Base-by-base conservation (phyloP, 2,797 vertebrate species). In the Champsocephalus esox region DNA sequence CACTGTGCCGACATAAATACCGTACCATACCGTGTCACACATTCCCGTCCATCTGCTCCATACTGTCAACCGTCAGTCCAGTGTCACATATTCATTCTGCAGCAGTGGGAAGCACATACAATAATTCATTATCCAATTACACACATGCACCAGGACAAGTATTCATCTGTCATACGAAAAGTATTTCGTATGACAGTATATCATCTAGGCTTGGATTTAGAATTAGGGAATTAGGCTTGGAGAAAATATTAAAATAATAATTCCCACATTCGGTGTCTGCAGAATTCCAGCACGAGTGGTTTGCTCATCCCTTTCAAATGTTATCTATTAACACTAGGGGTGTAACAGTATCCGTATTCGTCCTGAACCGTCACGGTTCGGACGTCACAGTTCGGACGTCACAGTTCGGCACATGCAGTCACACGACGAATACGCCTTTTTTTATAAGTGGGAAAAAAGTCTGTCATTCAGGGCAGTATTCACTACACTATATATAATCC, bases 41-140 rank as follows among this genome's bases (percentile, higher is more conserved):
- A 89, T 92, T 75, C 82, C 73, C 56, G 73, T 89, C 85, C 91
- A 91, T 92, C 65, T 17, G 61, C 72, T 83, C 67, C 80, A 87
- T 92, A 81, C 68, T 89, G 84, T 84, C 92, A 84, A 69, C 77
- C 72, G 83, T 84, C 79, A 78, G 87, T 87, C 82, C 78, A 70
- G 69, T 80, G 61, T 89, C 75, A 79, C 70, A 73, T 75, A 21
- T 80, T 84, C 80, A 85, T 90, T 76, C 52, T 38, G 60, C 70
- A 66, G 70, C 52, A n/a, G 60, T 1, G 13, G 12, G 34, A 41
- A 50, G 49, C 16, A 66, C 65, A 60, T 68, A 57, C 56, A 54
- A 70, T 49, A 68, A 63, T 50, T 60, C 55, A 75, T 77, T 50
- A 71, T 71, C 8, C 43, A 41, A n/a, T 75, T 43, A 43, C 48